Base-by-base conservation (phyloP, 2,797 vertebrate genomes). In the Lepilemur septentrionalis region DNA sequence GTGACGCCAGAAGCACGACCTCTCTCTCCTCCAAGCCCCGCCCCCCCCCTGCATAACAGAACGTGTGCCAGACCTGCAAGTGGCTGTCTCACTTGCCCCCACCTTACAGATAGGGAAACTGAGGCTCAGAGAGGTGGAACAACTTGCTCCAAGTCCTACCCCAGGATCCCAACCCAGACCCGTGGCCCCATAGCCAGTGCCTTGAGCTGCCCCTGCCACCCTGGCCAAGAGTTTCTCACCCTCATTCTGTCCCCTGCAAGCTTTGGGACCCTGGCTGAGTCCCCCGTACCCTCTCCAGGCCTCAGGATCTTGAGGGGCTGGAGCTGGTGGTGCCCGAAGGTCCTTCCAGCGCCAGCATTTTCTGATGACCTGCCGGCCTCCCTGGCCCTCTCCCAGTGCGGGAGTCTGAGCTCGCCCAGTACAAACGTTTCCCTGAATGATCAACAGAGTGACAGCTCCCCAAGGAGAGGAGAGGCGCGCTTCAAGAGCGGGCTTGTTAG, bases 351-450 rank as follows among this genome's bases (percentile, higher is more conserved):
- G 1, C 73, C 32, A 35, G 57, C 41, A 20, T 76, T 89, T 63
- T 13, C n/a, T 41, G 73, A 48, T 5, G 23, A 50, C 43, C 63
- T 0, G 1, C 65, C 6, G 0, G 65, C 30, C 57, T 83, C 30
- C 43, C 3, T 1, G 57, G 43, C 20, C 30, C 73, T 32, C 32
- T 41, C 28, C 69, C 0, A 1, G 8, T 0, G 7, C 41, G 3
- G 8, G 30, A 4, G 30, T 65, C 89, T 70, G 50, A 12, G 63
- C 69, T 75, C 0, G 1, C 32, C 50, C 75, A 30, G 91, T 11
- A 22, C 87, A 84, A 69, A 55, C 22, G 93, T 84, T 84, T 93
- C 83, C 67, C 61, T 35, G 72, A 92, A 65, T 1, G 1, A 57
- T 28, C 43, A 28, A 14, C 81, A 88, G 73, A 67, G 22, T 23